phyloP scores from a whole-genome alignment of 2,113 vertebrate genomes.

The Talpa occidentalis region DNA sequence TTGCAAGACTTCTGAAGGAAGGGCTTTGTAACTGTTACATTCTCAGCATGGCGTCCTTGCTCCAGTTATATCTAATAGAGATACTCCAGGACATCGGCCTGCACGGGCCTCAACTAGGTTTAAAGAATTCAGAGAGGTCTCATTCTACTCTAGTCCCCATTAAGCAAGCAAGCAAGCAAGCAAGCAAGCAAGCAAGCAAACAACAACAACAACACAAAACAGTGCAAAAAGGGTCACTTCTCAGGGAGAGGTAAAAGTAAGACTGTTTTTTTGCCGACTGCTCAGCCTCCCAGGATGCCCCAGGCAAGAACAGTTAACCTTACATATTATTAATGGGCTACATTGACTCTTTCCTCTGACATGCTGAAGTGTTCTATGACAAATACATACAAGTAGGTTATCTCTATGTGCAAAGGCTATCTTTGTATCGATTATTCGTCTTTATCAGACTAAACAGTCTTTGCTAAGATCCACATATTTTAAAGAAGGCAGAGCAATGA shows the following conservation, averaged over 20 bases:
- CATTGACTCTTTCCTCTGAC: background rate
- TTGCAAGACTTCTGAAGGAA: background rate
- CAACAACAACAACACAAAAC: background rate
- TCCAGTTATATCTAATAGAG: background rate
- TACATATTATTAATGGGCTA: fast-evolving
- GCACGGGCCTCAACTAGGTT: background rate
- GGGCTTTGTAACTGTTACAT: background rate
- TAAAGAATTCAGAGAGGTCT: background rate
- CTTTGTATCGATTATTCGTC: background rate
- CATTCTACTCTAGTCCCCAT: background rate
- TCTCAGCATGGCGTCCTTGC: background rate
- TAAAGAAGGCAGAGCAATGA: background rate
- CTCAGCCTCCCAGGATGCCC: background rate
- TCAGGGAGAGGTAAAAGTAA: background rate
- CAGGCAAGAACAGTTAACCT: background rate
- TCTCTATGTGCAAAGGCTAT: background rate
- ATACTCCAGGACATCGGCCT: background rate
- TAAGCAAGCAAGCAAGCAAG: background rate
- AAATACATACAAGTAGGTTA: background rate
- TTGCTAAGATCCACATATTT: background rate
- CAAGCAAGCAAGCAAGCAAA: background rate
- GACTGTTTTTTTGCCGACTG: background rate
- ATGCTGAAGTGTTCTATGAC: background rate
- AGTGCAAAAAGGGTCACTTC: background rate
- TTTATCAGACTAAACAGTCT: background rate